Base-by-base conservation (phyloP, 2,797 vertebrate species). In the Melanotaenia pygmaea region DNA sequence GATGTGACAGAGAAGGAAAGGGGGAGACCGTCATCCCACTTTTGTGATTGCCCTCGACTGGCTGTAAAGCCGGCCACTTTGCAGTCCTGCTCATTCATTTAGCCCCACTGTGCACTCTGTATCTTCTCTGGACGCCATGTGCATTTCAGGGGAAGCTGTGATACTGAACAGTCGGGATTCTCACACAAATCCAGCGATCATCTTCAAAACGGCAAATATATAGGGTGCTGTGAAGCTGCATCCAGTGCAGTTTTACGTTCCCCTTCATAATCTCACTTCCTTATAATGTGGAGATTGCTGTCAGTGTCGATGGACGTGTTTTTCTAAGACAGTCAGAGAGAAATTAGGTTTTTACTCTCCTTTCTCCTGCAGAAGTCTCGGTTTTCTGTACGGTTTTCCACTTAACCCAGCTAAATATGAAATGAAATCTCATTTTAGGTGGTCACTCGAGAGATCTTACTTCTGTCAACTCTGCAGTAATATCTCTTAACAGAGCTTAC, bases 181-280 rank as follows among this genome's bases (percentile, higher is more conserved):
- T 67, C 66, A 63, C 45, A 74, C 56, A 50, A 51, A 5, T 22
- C n/a, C 7, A 6, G 6, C 1, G 3, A 80, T 77, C 86, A 89
- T 88, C 88, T 89, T 74, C 67, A 85, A 77, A 81, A 69, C 24
- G 5, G 53, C 81, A 88, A 82, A 86, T 60, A 73, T 79, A 59
- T 37, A 5, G 40, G 28, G 34, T 28, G 22, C 26, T 34, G 63
- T n/a, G 3, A 59, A 66, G 65, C 72, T 70, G 16, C 69, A 74
- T 54, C 59, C 20, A 13, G 38, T 51, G 70, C 64, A 73, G 8
- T 81, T 83, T 82, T 24, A n/a, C 40, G 50, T 51, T 64, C 22
- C 34, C 37, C 24, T 5, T 79, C 43, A 43, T 74, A 59, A 66
- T 57, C 43, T 69, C 24, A 16, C 37, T n/a, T 65, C 58, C 66